phyloP scores from a whole-genome alignment of 35 echinoderm and acorn worm species.

The Apostichopus parvimensis region DNA sequence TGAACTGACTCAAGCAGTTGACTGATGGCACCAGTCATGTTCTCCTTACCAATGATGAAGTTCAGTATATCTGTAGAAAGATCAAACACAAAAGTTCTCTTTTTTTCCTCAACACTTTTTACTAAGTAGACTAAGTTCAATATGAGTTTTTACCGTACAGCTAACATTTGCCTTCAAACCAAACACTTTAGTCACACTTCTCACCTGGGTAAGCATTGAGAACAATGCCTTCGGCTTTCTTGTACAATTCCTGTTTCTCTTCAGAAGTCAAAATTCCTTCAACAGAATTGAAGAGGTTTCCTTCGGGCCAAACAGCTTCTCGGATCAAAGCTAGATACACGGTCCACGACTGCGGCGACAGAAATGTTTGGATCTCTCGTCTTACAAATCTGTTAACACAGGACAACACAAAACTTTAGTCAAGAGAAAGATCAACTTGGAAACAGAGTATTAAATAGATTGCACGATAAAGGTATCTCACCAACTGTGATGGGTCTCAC shows the following conservation, averaged over 20 bases:
- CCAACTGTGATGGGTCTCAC: too few species aligned
- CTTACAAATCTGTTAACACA: not conserved
- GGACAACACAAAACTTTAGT: too few species aligned
- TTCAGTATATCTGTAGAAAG: not conserved
- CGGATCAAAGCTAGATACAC: slow-evolving; percentile 5
- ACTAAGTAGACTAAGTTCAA: too few species aligned
- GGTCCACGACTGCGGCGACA: not conserved
- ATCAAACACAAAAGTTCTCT: not conserved
- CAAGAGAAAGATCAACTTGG: too few species aligned
- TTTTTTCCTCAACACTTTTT: too few species aligned
- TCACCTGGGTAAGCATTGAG: slow-evolving; percentile 15
- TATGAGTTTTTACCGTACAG: too few species aligned
- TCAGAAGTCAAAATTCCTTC: not conserved
- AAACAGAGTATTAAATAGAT: too few species aligned
- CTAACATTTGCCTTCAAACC: too few species aligned
- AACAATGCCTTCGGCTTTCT: slow-evolving; percentile 24
- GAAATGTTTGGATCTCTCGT: not conserved
- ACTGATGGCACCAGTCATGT: slow-evolving; percentile 38
- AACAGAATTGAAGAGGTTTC: not conserved
- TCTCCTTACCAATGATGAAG: not conserved
- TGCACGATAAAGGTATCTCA: too few species aligned
- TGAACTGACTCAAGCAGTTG: slow-evolving; percentile 35
- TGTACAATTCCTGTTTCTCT: slow-evolving; percentile 12
- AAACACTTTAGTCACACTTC: not conserved
- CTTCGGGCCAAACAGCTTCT: slow-evolving; percentile 19